phyloP scores from a whole-genome alignment of 2,113 vertebrate genomes.

The Megaleporinus macrocephalus region DNA sequence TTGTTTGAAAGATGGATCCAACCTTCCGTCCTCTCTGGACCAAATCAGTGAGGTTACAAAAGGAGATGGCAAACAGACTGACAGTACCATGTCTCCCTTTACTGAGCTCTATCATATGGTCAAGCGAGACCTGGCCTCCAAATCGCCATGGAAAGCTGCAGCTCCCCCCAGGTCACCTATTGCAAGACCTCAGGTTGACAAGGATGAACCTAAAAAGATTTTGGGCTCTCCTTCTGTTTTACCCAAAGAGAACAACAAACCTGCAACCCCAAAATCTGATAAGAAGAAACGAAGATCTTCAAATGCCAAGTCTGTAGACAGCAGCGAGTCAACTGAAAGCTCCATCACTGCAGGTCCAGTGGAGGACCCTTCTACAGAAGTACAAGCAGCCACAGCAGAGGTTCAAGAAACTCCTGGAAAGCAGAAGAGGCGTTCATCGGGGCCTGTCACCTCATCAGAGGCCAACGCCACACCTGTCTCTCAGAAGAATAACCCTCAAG shows the following conservation, averaged over 20 bases:
- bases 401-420: constrained; percentile 16
- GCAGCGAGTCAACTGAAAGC: background rate
- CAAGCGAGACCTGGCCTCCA: constrained; percentile 73
- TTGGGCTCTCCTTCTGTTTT: background rate
- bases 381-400: background rate
- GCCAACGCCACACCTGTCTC: constrained; percentile 7
- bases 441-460: constrained; percentile 2
- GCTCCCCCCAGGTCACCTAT: constrained; percentile 57
- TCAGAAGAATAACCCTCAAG: constrained; percentile 44
- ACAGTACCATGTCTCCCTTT: constrained; percentile 77
- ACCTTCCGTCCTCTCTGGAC: constrained; percentile 65
- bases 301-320: constrained; percentile 19
- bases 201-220: constrained; percentile 34
- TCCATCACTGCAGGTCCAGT: background rate
- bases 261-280: constrained; percentile 54
- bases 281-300: constrained; percentile 61
- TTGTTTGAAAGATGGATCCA: constrained; percentile 76
- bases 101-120: constrained; percentile 82
- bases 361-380: background rate
- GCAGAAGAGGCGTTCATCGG: constrained; percentile 20
- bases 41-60: constrained; percentile 58
- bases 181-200: constrained; percentile 20
- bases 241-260: background rate
- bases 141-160: constrained; percentile 65
- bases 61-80: constrained; percentile 43